Evolutionary conservation across 64 coral and sea anemone genomes (phyloP).

Genomic region (Anthopleura sola): DNA sequence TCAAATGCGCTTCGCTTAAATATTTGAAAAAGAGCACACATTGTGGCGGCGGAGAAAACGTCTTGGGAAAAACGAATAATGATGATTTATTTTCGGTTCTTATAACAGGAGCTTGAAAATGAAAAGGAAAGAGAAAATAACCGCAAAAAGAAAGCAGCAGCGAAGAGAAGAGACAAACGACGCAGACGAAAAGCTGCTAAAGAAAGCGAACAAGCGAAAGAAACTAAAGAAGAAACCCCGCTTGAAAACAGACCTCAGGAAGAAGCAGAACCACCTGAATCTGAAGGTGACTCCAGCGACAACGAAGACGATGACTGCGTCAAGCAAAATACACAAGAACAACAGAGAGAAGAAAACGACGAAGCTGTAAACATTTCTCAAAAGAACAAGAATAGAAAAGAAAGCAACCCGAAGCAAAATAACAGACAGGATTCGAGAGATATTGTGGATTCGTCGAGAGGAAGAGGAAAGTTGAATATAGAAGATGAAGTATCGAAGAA

Average conservation of each 20-base stretch:
- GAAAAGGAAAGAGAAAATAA: slow-evolving; percentile 92
- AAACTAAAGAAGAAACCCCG: slow-evolving; percentile 64
- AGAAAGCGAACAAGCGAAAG: slow-evolving; percentile 45
- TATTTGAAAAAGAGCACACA: too few species aligned
- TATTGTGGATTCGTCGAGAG: background rate
- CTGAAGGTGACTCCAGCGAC: slow-evolving; percentile 55
- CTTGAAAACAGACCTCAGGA: slow-evolving; percentile 91
- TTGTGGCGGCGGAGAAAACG: background rate
- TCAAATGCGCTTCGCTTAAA: too few species aligned
- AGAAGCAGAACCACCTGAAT: slow-evolving; percentile 44
- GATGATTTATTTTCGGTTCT: background rate
- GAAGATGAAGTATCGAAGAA: slow-evolving; percentile 20
- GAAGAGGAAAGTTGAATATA: background rate
- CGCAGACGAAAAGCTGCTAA: slow-evolving; percentile 84
- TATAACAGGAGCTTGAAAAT: slow-evolving; percentile 81
- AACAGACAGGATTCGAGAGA: slow-evolving; percentile 6
- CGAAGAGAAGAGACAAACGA: slow-evolving; percentile 88
- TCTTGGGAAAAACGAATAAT: background rate
- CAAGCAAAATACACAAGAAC: slow-evolving; percentile 14
- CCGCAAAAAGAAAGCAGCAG: slow-evolving; percentile 95
- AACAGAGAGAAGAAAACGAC: slow-evolving; percentile 22
- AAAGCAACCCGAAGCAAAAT: background rate
- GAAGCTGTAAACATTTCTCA: background rate
- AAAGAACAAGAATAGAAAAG: background rate
- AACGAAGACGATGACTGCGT: slow-evolving; percentile 51